Base-by-base conservation (phyloP, 2,888 invertebrate species). In the Miltochrista miniata region DNA sequence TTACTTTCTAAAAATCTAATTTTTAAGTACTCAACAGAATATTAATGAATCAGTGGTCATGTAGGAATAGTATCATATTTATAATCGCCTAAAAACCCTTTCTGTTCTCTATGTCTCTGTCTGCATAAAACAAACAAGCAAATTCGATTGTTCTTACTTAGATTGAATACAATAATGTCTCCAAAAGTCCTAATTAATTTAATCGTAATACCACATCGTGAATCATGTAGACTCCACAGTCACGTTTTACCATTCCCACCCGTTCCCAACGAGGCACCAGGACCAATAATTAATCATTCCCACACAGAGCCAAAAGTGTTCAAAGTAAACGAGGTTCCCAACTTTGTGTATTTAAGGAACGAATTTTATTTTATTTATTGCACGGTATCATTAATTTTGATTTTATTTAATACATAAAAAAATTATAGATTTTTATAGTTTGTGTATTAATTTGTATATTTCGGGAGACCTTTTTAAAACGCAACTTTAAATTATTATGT, bases 271-370 rank as follows among this genome's bases (percentile, higher is more conserved):
- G 15, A 48, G 33, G 18, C 0, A 10, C 15, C 42, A 40, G 18
- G 0, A 10, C 15, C 42, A 40, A n/a, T 44, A 42, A 64, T 60
- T 61, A 67, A 67, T 65, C 56, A 59, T 51, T 47, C 69, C 66
- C 30, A 40, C 34, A 49, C 47, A 35, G 45, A 46, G 42, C 48
- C 51, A 48, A 42, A 48, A 65, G 51, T 59, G 58, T 46, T 50
- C 47, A 64, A 58, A 61, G 50, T 61, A 56, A 63, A 68, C 49
- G 52, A 59, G 54, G 45, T 65, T 60, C 54, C 24, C 54, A 67
- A 63, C 57, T 60, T 67, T 47, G 10, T 45, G 41, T 47, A 56
- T 53, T 59, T 56, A 56, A 59, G 54, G 38, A 43, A 54, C 47
- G 7, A 7, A 8, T 7, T 35, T 35, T 35, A 7, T 33, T 33